Evolutionary conservation across 2,888 invertebrate species (phyloP).

Genomic region (Hetaerina titia): DNA sequence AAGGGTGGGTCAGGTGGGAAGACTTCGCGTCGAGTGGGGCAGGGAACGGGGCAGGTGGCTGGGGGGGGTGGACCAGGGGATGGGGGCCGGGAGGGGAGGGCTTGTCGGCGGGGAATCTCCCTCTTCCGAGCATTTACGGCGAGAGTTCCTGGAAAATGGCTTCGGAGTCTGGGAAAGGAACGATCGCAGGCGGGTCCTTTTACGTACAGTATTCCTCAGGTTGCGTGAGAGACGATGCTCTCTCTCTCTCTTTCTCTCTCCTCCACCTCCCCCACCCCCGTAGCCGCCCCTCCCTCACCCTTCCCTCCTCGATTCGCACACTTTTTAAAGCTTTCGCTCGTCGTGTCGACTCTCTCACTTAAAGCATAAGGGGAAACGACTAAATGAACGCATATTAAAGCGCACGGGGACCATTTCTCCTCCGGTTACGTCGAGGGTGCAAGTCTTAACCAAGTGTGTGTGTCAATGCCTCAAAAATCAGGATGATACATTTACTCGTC

Average conservation of each 20-base stretch:
- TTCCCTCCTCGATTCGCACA: not conserved
- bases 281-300: not conserved
- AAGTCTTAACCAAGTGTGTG: too few species aligned
- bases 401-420: not conserved
- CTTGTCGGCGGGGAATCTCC: constrained; percentile 39
- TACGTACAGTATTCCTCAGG: constrained; percentile 55
- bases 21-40: not conserved
- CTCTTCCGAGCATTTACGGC: constrained; percentile 58
- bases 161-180: constrained; percentile 65
- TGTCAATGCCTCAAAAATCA: too few species aligned
- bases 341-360: not conserved
- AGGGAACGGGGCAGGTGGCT: not conserved
- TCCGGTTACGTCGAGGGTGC: too few species aligned
- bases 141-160: constrained; percentile 64
- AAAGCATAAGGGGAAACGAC: not conserved
- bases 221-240: constrained; percentile 31
- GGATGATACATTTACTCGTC: too few species aligned
- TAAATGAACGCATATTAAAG: not conserved
- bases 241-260: too few species aligned
- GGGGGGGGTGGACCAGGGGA: not conserved
- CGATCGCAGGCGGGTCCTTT: constrained; percentile 1
- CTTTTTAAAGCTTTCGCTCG: constrained; percentile 11
- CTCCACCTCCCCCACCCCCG: not conserved
- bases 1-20: not conserved
- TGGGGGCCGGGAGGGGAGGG: not conserved